Percentiles rank a stretch among this genome's conserved stretches.
phyloP scores from a whole-genome alignment of 1,140 invertebrate genomes.

The Drosophila miranda region DNA sequence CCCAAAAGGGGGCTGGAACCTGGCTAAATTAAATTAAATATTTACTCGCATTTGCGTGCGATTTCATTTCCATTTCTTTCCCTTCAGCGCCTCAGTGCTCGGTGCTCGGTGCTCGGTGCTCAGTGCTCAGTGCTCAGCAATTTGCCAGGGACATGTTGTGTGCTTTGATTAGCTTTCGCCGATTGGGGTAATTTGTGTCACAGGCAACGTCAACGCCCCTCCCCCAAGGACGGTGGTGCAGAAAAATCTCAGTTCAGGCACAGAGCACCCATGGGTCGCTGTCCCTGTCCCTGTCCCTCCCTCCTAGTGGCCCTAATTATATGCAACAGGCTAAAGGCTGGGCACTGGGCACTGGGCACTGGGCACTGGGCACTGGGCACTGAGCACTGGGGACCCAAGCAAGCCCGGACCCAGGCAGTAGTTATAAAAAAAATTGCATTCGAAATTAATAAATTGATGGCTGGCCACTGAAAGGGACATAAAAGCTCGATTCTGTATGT shows the following conservation, averaged over 20 bases:
- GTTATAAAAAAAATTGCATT: constrained; percentile 70
- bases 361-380: too few relatives aligned
- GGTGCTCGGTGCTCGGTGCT: neutral
- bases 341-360: neutral
- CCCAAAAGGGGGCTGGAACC: neutral
- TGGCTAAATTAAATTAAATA: constrained; percentile 76
- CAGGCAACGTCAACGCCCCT: constrained; percentile 65
- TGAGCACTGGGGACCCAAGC: neutral
- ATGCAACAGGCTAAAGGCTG: constrained; percentile 66
- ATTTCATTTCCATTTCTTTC: constrained; percentile 59
- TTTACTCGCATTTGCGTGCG: constrained; percentile 77
- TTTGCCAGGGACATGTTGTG: constrained; percentile 65
- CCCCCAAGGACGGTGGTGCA: constrained; percentile 11
- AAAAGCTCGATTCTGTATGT: constrained; percentile 30
- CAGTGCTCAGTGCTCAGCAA: constrained; percentile 34
- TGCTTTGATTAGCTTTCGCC: constrained; percentile 73
- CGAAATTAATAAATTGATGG: constrained; percentile 78
- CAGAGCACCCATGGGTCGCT: constrained; percentile 34
- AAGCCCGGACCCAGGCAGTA: constrained; percentile 15
- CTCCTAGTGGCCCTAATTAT: constrained; percentile 58
- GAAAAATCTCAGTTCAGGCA: constrained; percentile 33
- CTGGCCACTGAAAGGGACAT: constrained; percentile 51
- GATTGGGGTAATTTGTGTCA: constrained; percentile 71
- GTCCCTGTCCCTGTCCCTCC: neutral
- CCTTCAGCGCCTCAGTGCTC: constrained; percentile 9